These are phyloP conservation scores for Drosophila parabipectinata DNA, from an alignment of 1,140 invertebrate genomes.

Conservation along the genomic window DNA sequence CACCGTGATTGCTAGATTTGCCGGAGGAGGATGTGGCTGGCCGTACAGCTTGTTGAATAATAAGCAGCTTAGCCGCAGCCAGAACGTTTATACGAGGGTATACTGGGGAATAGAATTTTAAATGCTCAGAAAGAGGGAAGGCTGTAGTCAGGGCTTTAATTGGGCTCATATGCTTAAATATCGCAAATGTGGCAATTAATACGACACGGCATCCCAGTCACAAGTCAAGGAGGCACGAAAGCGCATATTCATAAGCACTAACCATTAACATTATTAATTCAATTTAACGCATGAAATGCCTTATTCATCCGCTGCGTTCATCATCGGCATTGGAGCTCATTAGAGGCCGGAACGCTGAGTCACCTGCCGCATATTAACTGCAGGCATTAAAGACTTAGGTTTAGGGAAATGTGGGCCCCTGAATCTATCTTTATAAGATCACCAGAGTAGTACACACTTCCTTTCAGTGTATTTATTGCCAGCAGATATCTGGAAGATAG, in stretches of 20 bases:
- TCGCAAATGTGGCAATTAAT: slow-evolving; percentile 73
- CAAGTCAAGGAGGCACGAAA: slow-evolving; percentile 57
- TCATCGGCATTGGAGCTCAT: slow-evolving; percentile 56
- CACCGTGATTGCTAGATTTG: slow-evolving; percentile 68
- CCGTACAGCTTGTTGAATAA: slow-evolving; percentile 60
- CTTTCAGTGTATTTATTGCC: neutral
- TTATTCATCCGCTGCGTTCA: slow-evolving; percentile 65
- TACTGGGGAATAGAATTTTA: slow-evolving; percentile 56
- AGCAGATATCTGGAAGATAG: neutral
- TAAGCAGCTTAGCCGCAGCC: slow-evolving; percentile 66
- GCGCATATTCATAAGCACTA: slow-evolving; percentile 66
- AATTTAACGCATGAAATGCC: slow-evolving; percentile 80
- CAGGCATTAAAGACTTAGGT: slow-evolving; percentile 68
- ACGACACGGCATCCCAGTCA: slow-evolving; percentile 35
- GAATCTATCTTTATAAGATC: too few relatives aligned
- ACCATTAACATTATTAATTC: slow-evolving; percentile 81
- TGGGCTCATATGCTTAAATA: slow-evolving; percentile 54
- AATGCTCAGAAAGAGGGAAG: slow-evolving; percentile 25
- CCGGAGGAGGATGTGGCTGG: slow-evolving; percentile 59
- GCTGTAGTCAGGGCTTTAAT: slow-evolving; percentile 45
- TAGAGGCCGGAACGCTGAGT: slow-evolving; percentile 59
- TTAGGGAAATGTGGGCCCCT: too few relatives aligned
- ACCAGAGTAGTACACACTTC: neutral
- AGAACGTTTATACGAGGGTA: slow-evolving; percentile 26
- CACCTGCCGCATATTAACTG: slow-evolving; percentile 82